phyloP scores from a whole-genome alignment of 1,140 invertebrate species.

The Papilio aristodemus region DNA sequence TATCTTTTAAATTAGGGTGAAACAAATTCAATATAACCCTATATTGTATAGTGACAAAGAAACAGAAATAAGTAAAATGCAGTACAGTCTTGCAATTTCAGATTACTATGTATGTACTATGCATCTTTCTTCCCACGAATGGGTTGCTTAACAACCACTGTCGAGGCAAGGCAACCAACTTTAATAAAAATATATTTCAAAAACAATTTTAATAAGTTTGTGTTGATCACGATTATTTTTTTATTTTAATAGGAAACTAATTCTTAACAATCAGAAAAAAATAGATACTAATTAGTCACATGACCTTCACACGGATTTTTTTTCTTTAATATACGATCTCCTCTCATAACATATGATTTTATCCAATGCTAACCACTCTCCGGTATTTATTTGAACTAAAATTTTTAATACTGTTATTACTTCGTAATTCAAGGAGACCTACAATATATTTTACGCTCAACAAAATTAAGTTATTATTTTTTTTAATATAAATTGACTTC shows the following conservation, averaged over 20 bases:
- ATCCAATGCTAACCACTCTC: conserved; percentile 1
- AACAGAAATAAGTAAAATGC: no score
- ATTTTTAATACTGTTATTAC: neutral
- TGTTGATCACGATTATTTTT: neutral
- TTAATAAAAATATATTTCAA: no score
- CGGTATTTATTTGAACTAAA: neutral
- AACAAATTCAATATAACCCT: no score
- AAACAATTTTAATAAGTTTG: no score
- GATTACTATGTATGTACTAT: no score
- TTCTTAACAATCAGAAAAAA: neutral
- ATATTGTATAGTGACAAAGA: no score
- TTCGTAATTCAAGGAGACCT: neutral
- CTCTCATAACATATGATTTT: neutral
- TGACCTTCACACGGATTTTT: neutral
- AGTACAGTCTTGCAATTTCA: no score
- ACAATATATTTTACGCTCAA: neutral
- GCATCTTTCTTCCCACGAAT: no score
- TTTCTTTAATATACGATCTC: neutral
- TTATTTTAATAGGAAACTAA: neutral
- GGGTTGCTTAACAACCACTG: no score
- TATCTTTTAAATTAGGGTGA: no score
- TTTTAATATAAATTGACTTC: no score
- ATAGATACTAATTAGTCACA: neutral
- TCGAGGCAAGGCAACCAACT: no score
- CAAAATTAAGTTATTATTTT: neutral